Base-by-base conservation (phyloP, 2,888 invertebrate species). In the Apamea crenata region DNA sequence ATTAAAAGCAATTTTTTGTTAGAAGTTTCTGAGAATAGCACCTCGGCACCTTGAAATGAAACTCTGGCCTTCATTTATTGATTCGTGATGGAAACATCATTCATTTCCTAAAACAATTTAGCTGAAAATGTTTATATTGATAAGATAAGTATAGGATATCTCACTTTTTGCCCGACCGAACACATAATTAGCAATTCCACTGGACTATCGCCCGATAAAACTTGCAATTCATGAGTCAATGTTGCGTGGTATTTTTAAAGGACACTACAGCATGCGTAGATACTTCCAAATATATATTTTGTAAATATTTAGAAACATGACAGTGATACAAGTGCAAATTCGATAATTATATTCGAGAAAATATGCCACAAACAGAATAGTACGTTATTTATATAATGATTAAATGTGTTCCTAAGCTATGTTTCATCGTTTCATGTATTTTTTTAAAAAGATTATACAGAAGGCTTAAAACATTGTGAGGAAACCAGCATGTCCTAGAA, bases 141-240 rank as follows among this genome's bases (percentile, higher is more conserved):
- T 87, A 77, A 84, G 83, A 84, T 86, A 69, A 70, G 5, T 53
- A n/a, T 44, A 25, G 16, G 29, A 32, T 74, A 80, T 85, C 84
- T 25, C 47, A 12, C 29, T 80, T 61, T 82, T 70, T 71, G 78
- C 78, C 81, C 66, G 63, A 80, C 69, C 78, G 74, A 69, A 63
- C 87, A 59, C 85, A 74, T 80, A 83, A 84, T 85, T 78, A 66
- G 68, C 67, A 75, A 74, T 78, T 21, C 47, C 68, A 59, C 61
- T 71, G 72, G 81, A 71, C 84, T 67, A 75, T 77, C n/a, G 69
- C 44, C 61, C 61, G 80, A 84, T 85, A 80, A 78, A 76, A 50
- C 61, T 25, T 72, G 65, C 74, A 80, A 69, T n/a, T 53, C 29
- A 67, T 69, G 68, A 69, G 25, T 53, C 29, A 66, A 36, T 44